phyloP scores from a whole-genome alignment of 2,797 vertebrate genomes.

The Nothura maculosa region DNA sequence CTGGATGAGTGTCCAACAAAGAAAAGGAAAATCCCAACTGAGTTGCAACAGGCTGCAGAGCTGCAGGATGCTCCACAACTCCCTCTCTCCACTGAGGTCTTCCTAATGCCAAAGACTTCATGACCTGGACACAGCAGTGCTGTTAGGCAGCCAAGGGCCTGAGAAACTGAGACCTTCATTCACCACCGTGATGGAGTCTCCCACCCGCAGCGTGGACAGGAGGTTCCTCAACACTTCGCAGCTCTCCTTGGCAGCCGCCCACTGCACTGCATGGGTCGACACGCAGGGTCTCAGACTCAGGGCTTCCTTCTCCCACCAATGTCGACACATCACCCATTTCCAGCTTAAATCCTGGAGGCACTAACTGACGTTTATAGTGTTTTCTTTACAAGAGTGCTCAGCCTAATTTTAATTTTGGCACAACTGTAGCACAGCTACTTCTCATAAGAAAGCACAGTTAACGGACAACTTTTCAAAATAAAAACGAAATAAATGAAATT shows the following conservation, averaged over 20 bases:
- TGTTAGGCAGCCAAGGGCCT: accelerated
- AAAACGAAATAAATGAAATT: not conserved
- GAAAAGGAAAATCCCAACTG: not conserved
- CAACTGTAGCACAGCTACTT: not conserved
- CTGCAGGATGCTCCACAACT: accelerated
- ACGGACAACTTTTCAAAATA: not conserved
- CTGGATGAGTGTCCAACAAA: not conserved
- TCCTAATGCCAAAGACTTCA: not conserved
- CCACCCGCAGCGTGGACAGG: too few species aligned
- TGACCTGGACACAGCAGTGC: accelerated
- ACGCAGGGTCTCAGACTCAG: too few species aligned
- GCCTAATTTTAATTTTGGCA: not conserved
- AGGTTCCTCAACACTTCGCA: too few species aligned
- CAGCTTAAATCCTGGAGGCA: not conserved
- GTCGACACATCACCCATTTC: accelerated
- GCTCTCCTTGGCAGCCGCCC: not conserved
- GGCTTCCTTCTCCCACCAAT: not conserved
- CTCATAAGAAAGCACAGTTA: not conserved
- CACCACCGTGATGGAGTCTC: not conserved
- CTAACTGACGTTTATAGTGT: not conserved
- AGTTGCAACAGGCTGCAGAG: not conserved
- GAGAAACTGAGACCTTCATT: not conserved
- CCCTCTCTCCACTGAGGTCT: not conserved
- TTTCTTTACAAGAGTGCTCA: not conserved
- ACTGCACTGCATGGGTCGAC: too few species aligned